Evolutionary conservation across 2,888 invertebrate species (phyloP), one percentile per base, ranked within the genome.

Genomic region (Lycophotia porphyrea): DNA sequence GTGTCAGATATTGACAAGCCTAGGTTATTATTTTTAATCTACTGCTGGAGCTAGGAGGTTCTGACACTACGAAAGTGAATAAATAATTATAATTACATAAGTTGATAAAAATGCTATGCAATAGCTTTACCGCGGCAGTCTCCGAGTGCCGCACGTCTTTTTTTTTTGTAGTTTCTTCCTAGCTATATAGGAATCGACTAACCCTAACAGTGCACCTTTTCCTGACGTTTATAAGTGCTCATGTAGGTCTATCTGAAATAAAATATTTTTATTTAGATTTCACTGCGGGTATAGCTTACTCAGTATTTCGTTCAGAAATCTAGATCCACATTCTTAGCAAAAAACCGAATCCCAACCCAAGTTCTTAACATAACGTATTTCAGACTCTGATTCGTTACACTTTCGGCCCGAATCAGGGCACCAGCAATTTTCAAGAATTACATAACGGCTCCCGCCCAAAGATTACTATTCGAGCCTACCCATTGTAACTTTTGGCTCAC

Each of bases 401-500:
- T 74, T 42, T 64, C 68, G 15, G 42, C 31, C 60, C 58, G 27
- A 69, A 63, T 65, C 31, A 49, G 68, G 76, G 65, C 60, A 81
- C 52, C 91, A 90, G 81, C 92, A 90, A 92, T 93, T 92, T 90
- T 91, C 92, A 89, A 89, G 92, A 91, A 93, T 94, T 93, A 93
- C 92, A 90, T 91, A 93, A 93, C 92, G 90, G 92, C 90, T 90
- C 89, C 87, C 83, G 63, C 84, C 74, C 82, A 87, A 84, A 92
- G 92, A 93, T 94, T 94, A 93, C 94, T 87, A 88, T 88, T 88
- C 92, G 89, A 87, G 86, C 84, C 87, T 82, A 87, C 87, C 88
- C 90, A 92, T 93, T 94, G 93, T 94, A 95, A 95, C 95, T 94
- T 94, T 93, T 93, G 92, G 92, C 92, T 92, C 93, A 94, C 94